Conservation (phyloP, 2,113 vertebrate genomes). For the Illadopsis cleaveri region DNA sequence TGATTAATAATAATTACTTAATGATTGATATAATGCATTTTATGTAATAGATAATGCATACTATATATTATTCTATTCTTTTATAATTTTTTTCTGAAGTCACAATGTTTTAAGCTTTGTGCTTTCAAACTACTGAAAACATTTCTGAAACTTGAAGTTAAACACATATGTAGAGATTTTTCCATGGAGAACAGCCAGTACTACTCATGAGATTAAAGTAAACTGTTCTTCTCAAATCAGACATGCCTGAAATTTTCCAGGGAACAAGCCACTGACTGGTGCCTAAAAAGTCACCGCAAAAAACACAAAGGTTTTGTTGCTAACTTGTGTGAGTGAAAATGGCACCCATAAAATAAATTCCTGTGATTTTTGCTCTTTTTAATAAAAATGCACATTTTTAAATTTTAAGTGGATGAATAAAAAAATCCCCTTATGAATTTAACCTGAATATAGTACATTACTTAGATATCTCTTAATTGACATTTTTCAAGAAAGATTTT, state of each 20-base stretch:
- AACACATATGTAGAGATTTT: background rate
- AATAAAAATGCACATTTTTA: background rate
- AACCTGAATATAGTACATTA: background rate
- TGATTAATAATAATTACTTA: background rate
- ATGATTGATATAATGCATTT: background rate
- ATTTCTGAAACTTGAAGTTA: background rate
- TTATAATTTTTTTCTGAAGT: background rate
- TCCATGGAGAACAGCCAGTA: background rate
- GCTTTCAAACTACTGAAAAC: background rate
- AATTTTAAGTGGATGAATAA: background rate
- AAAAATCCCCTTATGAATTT: background rate
- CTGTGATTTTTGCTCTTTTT: background rate
- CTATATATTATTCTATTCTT: background rate
- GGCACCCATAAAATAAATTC: background rate
- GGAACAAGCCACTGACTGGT: background rate
- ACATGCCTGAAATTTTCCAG: background rate
- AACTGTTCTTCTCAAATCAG: background rate
- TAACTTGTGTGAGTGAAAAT: background rate
- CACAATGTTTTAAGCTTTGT: background rate
- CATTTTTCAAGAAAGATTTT: background rate
- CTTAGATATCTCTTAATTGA: background rate
- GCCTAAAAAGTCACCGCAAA: background rate
- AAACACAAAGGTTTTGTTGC: accelerated
- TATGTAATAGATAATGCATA: background rate
- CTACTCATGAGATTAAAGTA: background rate